Evolutionary conservation across 2,113 vertebrate species (phyloP), one percentile per base, ranked within the genome.

Genomic region (Mugil cephalus): DNA sequence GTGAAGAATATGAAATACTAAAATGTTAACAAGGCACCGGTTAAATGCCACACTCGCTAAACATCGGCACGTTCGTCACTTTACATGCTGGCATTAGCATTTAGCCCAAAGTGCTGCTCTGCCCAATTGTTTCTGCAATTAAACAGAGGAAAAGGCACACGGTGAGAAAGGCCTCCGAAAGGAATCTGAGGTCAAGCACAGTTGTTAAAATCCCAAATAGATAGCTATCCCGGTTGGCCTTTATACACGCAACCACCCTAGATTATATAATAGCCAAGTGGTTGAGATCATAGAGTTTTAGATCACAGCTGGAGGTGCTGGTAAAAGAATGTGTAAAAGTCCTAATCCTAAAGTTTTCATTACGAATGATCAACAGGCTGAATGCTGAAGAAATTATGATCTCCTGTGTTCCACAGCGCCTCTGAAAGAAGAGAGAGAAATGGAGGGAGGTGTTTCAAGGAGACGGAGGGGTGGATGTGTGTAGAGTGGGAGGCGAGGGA

Each of bases 401-500:
- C 42, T 69, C 45, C 7, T 35, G 8, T 51, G 50, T 59, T 64
- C 38, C 12, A 8, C 14, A 35, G 46, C 8, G 40, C 75, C 40
- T 69, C 69, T 54, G 71, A 70, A 66, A 66, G 18, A 67, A 40
- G 63, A 83, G 42, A 53, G 59, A 83, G 51, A 34, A 66, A 34
- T 19, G 19, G 48, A 68, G 17, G 47, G 66, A 83, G 62, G 46
- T 35, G 45, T 68, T 55, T 79, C 39, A 73, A 77, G 64, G 64
- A 80, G 68, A 79, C 14, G 7, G 47, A 64, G 77, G 60, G 53
- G 38, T 65, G 48, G 59, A 52, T 78, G 66, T 78, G 66, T 84
- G 77, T 81, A 74, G 69, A 78, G 77, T 77, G 81, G 82, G 81
- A 88, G 78, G 62, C 63, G 9, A 77, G 83, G 86, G 83, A 84